These are phyloP conservation scores for Drosophila setosimentum DNA, from an alignment of 2,888 invertebrate genomes.

Conservation along the genomic window DNA sequence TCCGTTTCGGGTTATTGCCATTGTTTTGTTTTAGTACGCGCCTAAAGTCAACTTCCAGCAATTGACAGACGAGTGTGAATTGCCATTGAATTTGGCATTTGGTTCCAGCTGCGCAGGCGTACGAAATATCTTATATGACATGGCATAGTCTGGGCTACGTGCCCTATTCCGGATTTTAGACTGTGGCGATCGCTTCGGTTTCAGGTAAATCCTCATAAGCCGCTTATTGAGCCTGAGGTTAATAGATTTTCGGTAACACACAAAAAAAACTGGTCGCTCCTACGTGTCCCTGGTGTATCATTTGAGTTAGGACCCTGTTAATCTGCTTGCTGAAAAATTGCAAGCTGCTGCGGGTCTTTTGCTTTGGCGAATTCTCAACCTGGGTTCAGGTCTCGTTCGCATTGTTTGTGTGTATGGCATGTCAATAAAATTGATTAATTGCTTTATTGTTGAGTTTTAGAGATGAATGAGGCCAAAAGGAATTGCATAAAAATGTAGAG, in stretches of 20 bases:
- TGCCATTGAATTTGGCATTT: conserved; percentile 69
- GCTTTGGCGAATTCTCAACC: conserved; percentile 43
- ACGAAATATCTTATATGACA: conserved; percentile 11
- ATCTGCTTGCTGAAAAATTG: conserved; percentile 78
- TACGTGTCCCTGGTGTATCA: conserved; percentile 75
- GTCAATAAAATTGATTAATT: conserved; percentile 79
- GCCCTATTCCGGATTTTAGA: conserved; percentile 30
- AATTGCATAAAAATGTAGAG: conserved; percentile 58
- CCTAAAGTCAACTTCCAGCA: conserved; percentile 75
- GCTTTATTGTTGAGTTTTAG: conserved; percentile 64
- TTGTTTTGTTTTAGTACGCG: conserved; percentile 63
- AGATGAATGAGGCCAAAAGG: conserved; percentile 28
- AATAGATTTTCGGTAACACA: conserved; percentile 61
- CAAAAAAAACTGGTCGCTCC: conserved; percentile 52
- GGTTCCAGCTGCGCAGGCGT: conserved; percentile 75
- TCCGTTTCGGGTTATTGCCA: conserved; percentile 2
- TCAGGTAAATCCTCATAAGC: conserved; percentile 73
- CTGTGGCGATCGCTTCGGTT: conserved; percentile 29
- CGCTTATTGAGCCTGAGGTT: conserved; percentile 73
- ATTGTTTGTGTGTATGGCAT: conserved; percentile 54
- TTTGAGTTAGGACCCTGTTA: conserved; percentile 67
- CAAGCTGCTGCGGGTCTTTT: conserved; percentile 52
- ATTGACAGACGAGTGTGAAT: conserved; percentile 76
- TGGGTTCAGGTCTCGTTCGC: conserved; percentile 25
- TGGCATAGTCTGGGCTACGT: conserved; percentile 42